These are phyloP conservation scores for Macroglossus sobrinus DNA, from an alignment of 2,113 vertebrate genomes.

Conservation along the genomic window DNA sequence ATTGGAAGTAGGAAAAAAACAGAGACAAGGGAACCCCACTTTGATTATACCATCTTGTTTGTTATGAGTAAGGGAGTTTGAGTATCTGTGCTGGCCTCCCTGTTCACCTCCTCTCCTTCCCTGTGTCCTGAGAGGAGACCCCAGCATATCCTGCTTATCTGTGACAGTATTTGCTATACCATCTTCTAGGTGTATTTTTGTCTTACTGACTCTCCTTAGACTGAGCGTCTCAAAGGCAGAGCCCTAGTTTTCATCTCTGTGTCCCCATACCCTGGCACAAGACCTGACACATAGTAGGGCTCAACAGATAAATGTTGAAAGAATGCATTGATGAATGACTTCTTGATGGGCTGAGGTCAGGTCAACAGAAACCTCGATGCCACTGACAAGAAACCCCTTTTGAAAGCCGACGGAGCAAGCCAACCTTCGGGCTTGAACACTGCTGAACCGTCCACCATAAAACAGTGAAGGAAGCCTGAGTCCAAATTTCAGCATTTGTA, in stretches of 20 bases:
- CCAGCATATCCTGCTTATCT: neutral
- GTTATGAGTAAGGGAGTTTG: neutral
- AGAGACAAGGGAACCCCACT: neutral
- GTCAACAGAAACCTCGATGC: neutral
- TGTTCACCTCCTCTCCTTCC: neutral
- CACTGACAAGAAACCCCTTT: neutral
- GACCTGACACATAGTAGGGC: neutral
- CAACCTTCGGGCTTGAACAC: neutral
- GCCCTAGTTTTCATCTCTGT: neutral
- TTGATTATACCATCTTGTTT: neutral
- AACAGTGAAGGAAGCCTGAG: constrained; percentile 75
- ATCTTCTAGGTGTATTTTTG: neutral
- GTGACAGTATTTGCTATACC: neutral
- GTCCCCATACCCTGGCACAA: neutral
- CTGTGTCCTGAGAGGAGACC: neutral
- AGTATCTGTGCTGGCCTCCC: neutral
- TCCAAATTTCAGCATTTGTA: constrained; percentile 75
- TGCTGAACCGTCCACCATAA: constrained; percentile 72
- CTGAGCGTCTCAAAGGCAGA: neutral
- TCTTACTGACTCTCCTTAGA: neutral
- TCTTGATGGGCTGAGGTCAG: neutral
- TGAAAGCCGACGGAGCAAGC: neutral
- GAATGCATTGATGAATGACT: neutral
- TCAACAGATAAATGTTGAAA: neutral
- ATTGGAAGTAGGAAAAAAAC: neutral